phyloP scores from a whole-genome alignment of 1,140 invertebrate species.

The Acromyrmex heyeri region DNA sequence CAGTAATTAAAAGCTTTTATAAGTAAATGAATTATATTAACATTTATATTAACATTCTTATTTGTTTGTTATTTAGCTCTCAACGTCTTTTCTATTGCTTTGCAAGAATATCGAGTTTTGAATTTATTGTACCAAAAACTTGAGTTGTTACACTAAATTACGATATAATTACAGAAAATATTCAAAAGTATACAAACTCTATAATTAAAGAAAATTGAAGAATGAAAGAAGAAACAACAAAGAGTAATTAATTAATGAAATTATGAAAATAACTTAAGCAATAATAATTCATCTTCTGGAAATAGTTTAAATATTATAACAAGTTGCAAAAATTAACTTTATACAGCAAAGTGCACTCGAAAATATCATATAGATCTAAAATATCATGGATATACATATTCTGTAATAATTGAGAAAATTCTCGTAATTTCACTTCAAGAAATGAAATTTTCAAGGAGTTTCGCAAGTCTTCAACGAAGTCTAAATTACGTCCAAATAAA shows the following conservation, averaged over 20 bases:
- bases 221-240: background rate
- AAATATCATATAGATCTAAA: background rate
- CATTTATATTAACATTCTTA: too few species aligned
- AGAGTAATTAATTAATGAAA: background rate
- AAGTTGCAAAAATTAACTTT: background rate
- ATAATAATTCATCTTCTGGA: background rate
- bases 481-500: background rate
- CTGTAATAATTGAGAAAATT: slow-evolving; percentile 40
- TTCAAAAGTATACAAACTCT: background rate
- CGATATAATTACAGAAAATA: background rate
- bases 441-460: background rate
- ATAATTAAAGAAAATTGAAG: background rate
- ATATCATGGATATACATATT: background rate
- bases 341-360: background rate
- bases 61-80: too few species aligned
- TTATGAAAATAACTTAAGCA: background rate
- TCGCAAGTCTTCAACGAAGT: background rate
- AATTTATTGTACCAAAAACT: too few species aligned
- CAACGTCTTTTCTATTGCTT: too few species aligned
- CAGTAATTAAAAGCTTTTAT: background rate
- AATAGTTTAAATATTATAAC: slow-evolving; percentile 9
- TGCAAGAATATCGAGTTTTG: too few species aligned
- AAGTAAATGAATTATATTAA: too few species aligned
- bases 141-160: background rate
- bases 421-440: slow-evolving; percentile 17